Conservation (phyloP, 2,888 invertebrate species). For the Gnatocerus cornutus region DNA sequence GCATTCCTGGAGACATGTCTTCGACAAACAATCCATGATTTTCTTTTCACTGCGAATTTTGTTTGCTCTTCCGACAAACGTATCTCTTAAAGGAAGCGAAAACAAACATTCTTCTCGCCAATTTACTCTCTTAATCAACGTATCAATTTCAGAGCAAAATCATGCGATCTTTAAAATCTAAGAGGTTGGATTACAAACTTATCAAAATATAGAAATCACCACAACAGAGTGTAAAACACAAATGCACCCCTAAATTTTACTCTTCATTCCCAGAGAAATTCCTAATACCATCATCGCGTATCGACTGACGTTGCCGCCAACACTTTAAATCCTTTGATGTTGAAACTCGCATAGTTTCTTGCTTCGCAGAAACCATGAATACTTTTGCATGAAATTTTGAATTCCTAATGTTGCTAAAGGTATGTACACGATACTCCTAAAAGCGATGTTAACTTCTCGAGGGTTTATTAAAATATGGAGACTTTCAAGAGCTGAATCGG, state of each 20-base stretch:
- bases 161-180: no score
- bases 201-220: no score
- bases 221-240: no score
- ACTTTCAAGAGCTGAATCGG: background rate
- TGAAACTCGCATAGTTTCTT: constrained; percentile 31
- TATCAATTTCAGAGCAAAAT: no score
- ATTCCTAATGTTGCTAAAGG: constrained; percentile 26
- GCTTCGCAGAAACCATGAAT: constrained; percentile 24
- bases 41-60: background rate
- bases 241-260: no score
- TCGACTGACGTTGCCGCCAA: constrained; percentile 7
- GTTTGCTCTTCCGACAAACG: constrained; percentile 5
- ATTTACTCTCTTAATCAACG: background rate
- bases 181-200: no score
- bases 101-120: background rate
- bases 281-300: constrained; percentile 9
- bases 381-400: constrained; percentile 39
- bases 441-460: no score
- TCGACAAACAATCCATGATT: constrained; percentile 8
- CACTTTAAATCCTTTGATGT: constrained; percentile 41
- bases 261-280: background rate
- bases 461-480: background rate
- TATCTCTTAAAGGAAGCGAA: background rate
- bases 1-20: background rate
- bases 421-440: background rate